Percentiles rank a stretch among this genome's conserved stretches.
These are phyloP conservation scores for Plotosus lineatus DNA, from an alignment of 2,113 vertebrate species.

Conservation along the genomic window DNA sequence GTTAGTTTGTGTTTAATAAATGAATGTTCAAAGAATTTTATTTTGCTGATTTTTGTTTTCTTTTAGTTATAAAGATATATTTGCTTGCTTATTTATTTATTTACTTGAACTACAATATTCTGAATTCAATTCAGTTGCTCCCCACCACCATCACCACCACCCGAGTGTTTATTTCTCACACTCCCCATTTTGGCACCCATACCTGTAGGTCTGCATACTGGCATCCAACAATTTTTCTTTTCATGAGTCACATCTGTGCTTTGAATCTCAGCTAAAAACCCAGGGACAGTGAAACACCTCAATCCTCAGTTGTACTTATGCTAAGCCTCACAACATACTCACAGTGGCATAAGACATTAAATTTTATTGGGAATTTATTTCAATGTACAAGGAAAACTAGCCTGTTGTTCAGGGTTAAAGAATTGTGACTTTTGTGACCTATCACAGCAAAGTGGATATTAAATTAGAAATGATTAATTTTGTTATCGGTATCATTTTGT, in stretches of 20 bases:
- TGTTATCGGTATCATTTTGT: too few species aligned
- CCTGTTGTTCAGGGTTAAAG: not conserved
- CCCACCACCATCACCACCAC: too few species aligned
- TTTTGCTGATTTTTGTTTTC: not conserved
- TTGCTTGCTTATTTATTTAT: not conserved
- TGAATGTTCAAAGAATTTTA: slow-evolving; percentile 53
- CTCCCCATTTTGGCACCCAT: not conserved
- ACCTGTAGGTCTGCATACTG: not conserved
- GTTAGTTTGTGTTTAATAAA: slow-evolving; percentile 76
- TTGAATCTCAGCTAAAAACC: not conserved
- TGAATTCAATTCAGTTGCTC: not conserved
- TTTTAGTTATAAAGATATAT: not conserved
- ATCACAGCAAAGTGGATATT: too few species aligned
- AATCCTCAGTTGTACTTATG: not conserved
- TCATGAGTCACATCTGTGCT: not conserved
- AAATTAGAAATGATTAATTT: too few species aligned
- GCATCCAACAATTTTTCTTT: not conserved
- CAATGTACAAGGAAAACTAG: not conserved
- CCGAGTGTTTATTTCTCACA: too few species aligned
- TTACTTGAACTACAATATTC: not conserved
- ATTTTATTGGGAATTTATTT: not conserved
- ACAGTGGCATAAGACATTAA: not conserved
- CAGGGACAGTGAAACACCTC: not conserved
- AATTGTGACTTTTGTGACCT: too few species aligned
- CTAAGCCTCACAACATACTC: not conserved